Evolutionary conservation across 1,140 invertebrate species (phyloP).

Genomic region (Metaphire vulgaris): DNA sequence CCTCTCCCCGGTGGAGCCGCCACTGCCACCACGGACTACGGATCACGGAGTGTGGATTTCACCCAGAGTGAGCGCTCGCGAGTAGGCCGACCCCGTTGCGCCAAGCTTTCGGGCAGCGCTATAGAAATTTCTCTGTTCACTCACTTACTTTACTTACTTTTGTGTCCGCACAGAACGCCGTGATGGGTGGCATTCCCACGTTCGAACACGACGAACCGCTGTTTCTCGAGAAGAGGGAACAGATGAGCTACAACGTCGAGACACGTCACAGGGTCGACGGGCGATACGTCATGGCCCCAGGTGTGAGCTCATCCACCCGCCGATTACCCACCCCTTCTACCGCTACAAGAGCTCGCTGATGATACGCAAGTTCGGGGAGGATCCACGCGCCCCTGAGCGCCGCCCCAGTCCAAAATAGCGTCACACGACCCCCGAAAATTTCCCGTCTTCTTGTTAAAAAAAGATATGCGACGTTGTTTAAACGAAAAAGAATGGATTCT

Average conservation of each 20-base stretch:
- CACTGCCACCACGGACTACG: too few species aligned
- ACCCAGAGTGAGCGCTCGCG: too few species aligned
- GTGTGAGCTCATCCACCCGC: constrained; percentile 39
- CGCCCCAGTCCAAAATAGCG: neutral
- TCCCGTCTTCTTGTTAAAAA: too few species aligned
- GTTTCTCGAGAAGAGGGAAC: constrained; percentile 50
- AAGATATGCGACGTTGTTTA: too few species aligned
- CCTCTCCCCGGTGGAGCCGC: too few species aligned
- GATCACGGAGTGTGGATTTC: too few species aligned
- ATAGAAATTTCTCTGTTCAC: too few species aligned
- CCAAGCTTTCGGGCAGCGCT: too few species aligned
- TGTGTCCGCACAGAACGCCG: constrained; percentile 52
- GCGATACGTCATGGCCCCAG: constrained; percentile 41
- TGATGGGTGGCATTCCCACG: constrained; percentile 44
- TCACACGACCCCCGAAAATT: too few species aligned
- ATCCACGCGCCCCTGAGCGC: neutral
- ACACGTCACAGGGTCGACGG: constrained; percentile 36
- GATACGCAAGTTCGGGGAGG: constrained; percentile 1
- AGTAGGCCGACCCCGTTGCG: too few species aligned
- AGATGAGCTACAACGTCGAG: constrained; percentile 51
- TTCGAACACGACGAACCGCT: constrained; percentile 51
- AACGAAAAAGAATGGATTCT: too few species aligned
- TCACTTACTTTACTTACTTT: too few species aligned
- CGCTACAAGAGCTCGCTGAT: constrained; percentile 40
- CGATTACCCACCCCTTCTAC: constrained; percentile 46